phyloP scores from a whole-genome alignment of 2,113 vertebrate genomes.

The Sphaerodactylus townsendi region DNA sequence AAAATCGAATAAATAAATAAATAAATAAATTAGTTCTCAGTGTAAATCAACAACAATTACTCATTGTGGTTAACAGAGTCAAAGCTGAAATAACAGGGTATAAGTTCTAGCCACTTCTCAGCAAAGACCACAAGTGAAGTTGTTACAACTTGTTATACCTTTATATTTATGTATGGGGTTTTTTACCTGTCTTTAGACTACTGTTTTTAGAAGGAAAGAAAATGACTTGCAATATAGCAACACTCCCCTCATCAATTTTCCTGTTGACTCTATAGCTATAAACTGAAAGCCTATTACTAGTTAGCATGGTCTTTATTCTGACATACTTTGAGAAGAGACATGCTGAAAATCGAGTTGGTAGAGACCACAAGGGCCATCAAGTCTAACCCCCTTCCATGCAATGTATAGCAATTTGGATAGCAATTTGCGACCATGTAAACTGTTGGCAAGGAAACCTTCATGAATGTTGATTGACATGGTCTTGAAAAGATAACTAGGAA shows the following conservation, averaged over 20 bases:
- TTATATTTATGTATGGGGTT: neutral
- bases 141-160: slow-evolving; percentile 2
- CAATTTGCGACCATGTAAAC: slow-evolving; percentile 23
- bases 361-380: too few species aligned
- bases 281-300: slow-evolving; percentile 4
- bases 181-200: neutral
- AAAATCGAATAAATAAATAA: too few species aligned
- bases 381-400: too few species aligned
- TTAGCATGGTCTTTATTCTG: slow-evolving; percentile 53
- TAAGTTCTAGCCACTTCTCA: neutral
- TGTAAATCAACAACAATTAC: neutral
- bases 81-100: neutral
- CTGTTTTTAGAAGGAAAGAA: neutral
- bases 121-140: neutral
- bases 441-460: neutral
- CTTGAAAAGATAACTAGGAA: neutral
- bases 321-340: slow-evolving; percentile 41
- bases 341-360: too few species aligned
- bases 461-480: neutral
- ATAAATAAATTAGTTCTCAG: neutral
- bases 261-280: slow-evolving; percentile 27
- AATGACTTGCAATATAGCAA: neutral
- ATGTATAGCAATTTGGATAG: too few species aligned
- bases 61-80: neutral
- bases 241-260: neutral